A percentile compares a stretch with the other conserved stretches of the same genome.
Conservation (phyloP, 2,888 invertebrate genomes). For the Lasioglossum zephyrum region DNA sequence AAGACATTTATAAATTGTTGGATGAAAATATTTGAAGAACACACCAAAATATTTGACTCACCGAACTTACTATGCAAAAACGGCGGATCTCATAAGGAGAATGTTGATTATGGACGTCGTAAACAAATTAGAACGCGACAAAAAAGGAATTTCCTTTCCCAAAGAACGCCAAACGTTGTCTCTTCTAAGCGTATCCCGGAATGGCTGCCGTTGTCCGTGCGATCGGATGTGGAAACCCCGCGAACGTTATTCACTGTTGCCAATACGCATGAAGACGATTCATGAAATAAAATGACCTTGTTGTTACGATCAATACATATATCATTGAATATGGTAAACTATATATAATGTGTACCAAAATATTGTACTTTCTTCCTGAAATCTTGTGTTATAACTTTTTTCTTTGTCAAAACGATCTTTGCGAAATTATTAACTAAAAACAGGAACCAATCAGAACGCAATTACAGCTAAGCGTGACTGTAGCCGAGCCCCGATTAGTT, state of each 20-base stretch:
- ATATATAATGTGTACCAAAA: background rate
- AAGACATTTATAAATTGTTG: slow-evolving; percentile 24
- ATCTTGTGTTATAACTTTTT: background rate
- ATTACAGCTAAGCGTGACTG: background rate
- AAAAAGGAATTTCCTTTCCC: slow-evolving; percentile 47
- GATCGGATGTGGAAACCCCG: slow-evolving; percentile 59
- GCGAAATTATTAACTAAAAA: background rate
- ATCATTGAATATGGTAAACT: background rate
- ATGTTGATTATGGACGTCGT: slow-evolving; percentile 60
- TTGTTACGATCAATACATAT: background rate
- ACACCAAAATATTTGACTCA: slow-evolving; percentile 65
- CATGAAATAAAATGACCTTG: background rate
- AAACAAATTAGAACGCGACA: slow-evolving; percentile 62
- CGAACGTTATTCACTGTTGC: slow-evolving; percentile 35
- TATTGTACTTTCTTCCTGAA: background rate
- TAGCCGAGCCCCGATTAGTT: background rate
- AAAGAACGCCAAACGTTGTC: slow-evolving; percentile 50
- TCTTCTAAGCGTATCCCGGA: slow-evolving; percentile 49
- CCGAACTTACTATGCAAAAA: slow-evolving; percentile 67
- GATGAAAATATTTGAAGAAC: slow-evolving; percentile 43
- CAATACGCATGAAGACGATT: slow-evolving; percentile 8
- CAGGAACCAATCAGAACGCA: background rate
- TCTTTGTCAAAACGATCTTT: background rate
- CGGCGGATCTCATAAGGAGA: slow-evolving; percentile 57
- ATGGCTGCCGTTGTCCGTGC: slow-evolving; percentile 68